Percentiles rank a stretch among this genome's conserved stretches.
Conservation (phyloP, 2,888 invertebrate genomes). For the Tetragonisca angustula region DNA sequence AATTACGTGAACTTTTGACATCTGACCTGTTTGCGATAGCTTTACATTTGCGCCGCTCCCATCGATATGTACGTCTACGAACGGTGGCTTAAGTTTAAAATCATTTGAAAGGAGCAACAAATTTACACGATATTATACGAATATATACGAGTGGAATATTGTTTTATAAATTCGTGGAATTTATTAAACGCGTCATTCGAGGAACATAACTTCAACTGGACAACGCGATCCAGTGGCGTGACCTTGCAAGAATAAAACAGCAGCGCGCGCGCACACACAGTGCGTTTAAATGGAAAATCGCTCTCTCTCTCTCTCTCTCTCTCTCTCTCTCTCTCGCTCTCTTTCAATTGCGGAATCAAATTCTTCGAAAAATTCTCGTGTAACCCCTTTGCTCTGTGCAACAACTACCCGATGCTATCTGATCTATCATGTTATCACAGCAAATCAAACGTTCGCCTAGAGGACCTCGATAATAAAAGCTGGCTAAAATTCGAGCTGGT, state of each 20-base stretch:
- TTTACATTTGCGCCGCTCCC: no score
- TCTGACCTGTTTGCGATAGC: neutral
- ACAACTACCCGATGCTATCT: slow-evolving; percentile 1
- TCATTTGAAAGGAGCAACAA: neutral
- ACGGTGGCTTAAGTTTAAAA: neutral
- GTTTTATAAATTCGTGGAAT: no score
- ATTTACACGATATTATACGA: neutral
- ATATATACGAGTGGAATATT: no score
- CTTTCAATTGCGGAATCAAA: neutral
- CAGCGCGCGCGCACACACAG: neutral
- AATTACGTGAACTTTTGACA: neutral
- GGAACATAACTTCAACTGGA: no score
- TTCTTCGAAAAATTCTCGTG: slow-evolving; percentile 19
- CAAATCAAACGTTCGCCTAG: slow-evolving; percentile 37
- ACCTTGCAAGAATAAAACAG: no score
- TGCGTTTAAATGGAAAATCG: neutral
- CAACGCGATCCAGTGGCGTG: no score
- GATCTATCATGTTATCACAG: slow-evolving; percentile 41
- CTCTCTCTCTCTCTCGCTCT: no score
- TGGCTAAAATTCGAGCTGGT: slow-evolving; percentile 30
- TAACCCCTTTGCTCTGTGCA: neutral
- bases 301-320: no score
- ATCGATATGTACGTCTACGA: neutral
- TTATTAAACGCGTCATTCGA: no score
- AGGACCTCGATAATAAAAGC: slow-evolving; percentile 25